Conservation (phyloP, 2,888 invertebrate species). For the Tetropium fuscum region DNA sequence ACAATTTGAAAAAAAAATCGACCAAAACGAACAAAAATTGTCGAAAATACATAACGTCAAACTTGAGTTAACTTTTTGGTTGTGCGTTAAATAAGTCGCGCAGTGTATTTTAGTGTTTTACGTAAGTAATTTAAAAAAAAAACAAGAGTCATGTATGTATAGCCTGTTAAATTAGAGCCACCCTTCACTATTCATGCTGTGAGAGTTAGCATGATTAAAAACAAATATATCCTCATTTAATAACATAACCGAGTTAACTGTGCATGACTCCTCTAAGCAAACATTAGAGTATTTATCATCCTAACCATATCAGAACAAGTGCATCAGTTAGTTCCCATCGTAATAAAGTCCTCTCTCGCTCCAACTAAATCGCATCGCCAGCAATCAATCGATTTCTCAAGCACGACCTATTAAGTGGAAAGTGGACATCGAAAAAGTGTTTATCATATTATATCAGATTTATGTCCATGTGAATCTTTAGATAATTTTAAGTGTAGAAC, state of each 20-base stretch:
- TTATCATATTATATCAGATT: too few relatives aligned
- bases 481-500: too few relatives aligned
- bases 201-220: conserved; percentile 24
- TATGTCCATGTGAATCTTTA: too few relatives aligned
- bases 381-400: neutral
- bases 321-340: conserved; percentile 20
- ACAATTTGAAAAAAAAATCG: too few relatives aligned
- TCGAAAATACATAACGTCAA: too few relatives aligned
- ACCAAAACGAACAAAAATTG: too few relatives aligned
- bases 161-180: neutral
- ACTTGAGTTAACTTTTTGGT: too few relatives aligned
- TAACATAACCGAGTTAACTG: conserved; percentile 23
- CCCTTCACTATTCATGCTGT: neutral
- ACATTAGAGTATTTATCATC: conserved; percentile 17
- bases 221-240: conserved; percentile 26
- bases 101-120: too few relatives aligned
- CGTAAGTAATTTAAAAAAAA: too few relatives aligned
- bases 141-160: too few relatives aligned
- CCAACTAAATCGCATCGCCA: neutral
- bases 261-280: conserved; percentile 24
- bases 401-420: neutral
- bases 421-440: too few relatives aligned
- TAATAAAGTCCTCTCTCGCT: neutral
- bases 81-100: too few relatives aligned
- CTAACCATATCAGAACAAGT: conserved; percentile 13